These are phyloP conservation scores for Atta colombica DNA, from an alignment of 1,140 invertebrate species.

Conservation along the genomic window DNA sequence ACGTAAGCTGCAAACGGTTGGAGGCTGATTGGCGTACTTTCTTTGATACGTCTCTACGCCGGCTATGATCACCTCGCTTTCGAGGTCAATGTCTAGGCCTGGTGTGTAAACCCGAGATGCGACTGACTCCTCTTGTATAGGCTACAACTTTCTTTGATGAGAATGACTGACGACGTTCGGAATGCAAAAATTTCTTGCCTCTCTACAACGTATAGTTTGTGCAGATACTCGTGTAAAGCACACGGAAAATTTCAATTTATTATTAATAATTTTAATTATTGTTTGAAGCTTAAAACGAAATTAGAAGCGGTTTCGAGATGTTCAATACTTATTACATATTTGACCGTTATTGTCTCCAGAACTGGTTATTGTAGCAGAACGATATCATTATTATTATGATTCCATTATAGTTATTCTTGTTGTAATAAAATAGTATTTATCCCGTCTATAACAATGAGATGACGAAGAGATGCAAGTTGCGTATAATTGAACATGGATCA, in stretches of 20 bases:
- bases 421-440: neutral
- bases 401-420: neutral
- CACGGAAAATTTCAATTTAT: neutral
- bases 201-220: neutral
- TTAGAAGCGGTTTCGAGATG: neutral
- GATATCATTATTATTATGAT: neutral
- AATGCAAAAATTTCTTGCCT: neutral
- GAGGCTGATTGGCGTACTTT: constrained; percentile 68
- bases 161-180: neutral
- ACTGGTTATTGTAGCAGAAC: neutral
- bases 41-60: constrained; percentile 68
- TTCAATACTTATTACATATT: neutral
- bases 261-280: constrained; percentile 9
- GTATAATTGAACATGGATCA: neutral
- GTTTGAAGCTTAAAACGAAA: neutral
- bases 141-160: constrained; percentile 52
- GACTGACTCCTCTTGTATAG: constrained; percentile 13
- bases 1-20: constrained; percentile 37
- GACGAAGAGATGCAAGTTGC: neutral
- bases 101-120: constrained; percentile 16
- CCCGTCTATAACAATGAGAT: too few relatives aligned
- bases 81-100: constrained; percentile 82
- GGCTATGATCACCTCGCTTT: constrained; percentile 74
- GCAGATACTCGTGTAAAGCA: neutral
- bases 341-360: neutral